Evolutionary conservation across 1,140 invertebrate genomes (phyloP).

Genomic region (Saccostrea glomerata): DNA sequence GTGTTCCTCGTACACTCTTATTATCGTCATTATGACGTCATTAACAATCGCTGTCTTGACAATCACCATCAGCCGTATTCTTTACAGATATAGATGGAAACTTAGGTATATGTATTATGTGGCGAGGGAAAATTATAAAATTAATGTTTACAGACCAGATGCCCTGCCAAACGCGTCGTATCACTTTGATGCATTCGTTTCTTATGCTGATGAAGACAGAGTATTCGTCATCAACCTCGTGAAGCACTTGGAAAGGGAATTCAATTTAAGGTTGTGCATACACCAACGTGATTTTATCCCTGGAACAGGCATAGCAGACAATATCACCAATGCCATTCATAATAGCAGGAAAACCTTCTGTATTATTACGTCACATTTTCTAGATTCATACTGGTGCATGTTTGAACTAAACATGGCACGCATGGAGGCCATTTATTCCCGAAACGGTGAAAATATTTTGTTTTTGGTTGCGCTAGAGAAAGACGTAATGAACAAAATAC

Average conservation of each 20-base stretch:
- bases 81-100: slow-evolving; percentile 61
- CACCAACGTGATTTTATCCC: slow-evolving; percentile 65
- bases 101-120: slow-evolving; percentile 64
- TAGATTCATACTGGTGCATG: slow-evolving; percentile 84
- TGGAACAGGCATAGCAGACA: slow-evolving; percentile 80
- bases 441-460: slow-evolving; percentile 45
- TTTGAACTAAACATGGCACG: slow-evolving; percentile 82
- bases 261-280: slow-evolving; percentile 56
- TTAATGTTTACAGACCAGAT: background rate
- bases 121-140: slow-evolving; percentile 37
- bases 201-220: slow-evolving; percentile 60
- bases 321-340: slow-evolving; percentile 82
- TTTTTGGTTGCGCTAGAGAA: background rate
- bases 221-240: slow-evolving; percentile 49
- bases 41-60: slow-evolving; percentile 33
- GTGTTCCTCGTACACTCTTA: slow-evolving; percentile 6
- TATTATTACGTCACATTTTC: slow-evolving; percentile 83
- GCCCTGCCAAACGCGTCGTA: slow-evolving; percentile 34
- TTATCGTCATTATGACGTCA: background rate
- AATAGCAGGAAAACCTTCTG: slow-evolving; percentile 83
- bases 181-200: slow-evolving; percentile 64
- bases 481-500: background rate
- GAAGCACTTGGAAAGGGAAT: slow-evolving; percentile 46
- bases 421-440: slow-evolving; percentile 60
- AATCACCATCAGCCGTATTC: slow-evolving; percentile 15